phyloP scores from a whole-genome alignment of 1,140 invertebrate genomes.

The Drosophila pruinosa region DNA sequence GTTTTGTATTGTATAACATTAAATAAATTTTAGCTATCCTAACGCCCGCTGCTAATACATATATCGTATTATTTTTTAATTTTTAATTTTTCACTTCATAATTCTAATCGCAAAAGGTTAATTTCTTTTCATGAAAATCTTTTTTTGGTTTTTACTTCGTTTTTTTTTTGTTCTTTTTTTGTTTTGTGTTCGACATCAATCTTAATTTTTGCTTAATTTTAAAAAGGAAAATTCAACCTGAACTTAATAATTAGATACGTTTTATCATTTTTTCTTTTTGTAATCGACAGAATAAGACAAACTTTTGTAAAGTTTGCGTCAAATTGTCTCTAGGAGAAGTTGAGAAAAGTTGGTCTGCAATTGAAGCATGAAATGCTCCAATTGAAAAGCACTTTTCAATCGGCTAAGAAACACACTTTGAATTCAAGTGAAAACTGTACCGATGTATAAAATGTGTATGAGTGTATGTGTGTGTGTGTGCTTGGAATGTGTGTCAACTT shows the following conservation, averaged over 20 bases:
- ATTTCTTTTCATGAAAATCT: slow-evolving; percentile 19
- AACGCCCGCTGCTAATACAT: slow-evolving; percentile 65
- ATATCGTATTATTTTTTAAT: slow-evolving; percentile 27
- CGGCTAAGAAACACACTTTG: slow-evolving; percentile 53
- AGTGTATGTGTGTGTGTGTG: slow-evolving; percentile 27
- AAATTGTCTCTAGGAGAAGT: slow-evolving; percentile 13
- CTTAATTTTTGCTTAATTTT: slow-evolving; percentile 59
- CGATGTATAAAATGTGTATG: slow-evolving; percentile 29
- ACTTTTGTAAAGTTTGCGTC: slow-evolving; percentile 41
- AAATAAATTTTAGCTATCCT: slow-evolving; percentile 72
- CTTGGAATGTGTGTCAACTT: slow-evolving; percentile 69
- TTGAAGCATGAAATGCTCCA: slow-evolving; percentile 29
- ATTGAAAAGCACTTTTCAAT: slow-evolving; percentile 55
- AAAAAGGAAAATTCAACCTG: slow-evolving; percentile 53
- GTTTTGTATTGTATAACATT: slow-evolving; percentile 68
- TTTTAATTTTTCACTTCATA: slow-evolving; percentile 31
- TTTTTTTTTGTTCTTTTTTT: slow-evolving; percentile 39
- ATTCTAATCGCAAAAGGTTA: slow-evolving; percentile 45
- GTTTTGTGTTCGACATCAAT: slow-evolving; percentile 65
- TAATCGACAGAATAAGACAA: slow-evolving; percentile 11
- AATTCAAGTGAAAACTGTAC: slow-evolving; percentile 39
- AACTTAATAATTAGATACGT: slow-evolving; percentile 26
- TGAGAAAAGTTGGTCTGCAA: slow-evolving; percentile 40
- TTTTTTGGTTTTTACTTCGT: slow-evolving; percentile 27
- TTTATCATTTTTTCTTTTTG: slow-evolving; percentile 24